Percentiles rank a stretch among this genome's conserved stretches.
Evolutionary conservation across 2,797 vertebrate genomes (phyloP).

Genomic region (Mus caroli): DNA sequence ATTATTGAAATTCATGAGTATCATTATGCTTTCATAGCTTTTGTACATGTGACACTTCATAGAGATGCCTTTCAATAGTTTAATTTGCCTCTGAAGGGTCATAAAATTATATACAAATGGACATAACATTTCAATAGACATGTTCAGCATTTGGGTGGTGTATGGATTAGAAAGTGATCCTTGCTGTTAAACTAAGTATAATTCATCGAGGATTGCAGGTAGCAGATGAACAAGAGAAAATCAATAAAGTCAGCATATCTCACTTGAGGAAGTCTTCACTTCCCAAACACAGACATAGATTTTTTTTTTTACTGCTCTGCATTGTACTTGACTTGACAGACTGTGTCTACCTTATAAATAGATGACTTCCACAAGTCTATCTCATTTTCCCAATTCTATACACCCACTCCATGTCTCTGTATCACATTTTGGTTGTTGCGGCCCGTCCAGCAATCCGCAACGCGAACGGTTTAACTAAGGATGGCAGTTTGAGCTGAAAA

Average conservation of each 20-base stretch:
- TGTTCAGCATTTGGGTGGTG: neutral
- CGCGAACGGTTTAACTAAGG: too few species aligned
- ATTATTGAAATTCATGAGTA: slow-evolving; percentile 15
- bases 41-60: neutral
- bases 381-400: neutral
- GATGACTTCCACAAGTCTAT: neutral
- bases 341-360: neutral
- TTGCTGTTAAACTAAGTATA: neutral
- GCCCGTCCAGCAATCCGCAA: too few species aligned
- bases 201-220: neutral
- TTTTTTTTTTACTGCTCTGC: neutral
- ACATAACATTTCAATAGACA: neutral
- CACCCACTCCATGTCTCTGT: too few species aligned
- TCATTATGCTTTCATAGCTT: neutral
- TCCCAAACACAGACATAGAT: neutral
- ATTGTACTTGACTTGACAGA: neutral
- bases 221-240: neutral
- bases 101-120: neutral
- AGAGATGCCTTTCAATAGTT: neutral
- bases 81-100: slow-evolving; percentile 6
- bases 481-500: too few species aligned
- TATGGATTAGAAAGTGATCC: neutral
- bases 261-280: neutral
- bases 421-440: neutral
- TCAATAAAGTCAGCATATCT: neutral